These are phyloP conservation scores for Andrena hattorfiana DNA, from an alignment of 2,888 invertebrate genomes.

Conservation along the genomic window DNA sequence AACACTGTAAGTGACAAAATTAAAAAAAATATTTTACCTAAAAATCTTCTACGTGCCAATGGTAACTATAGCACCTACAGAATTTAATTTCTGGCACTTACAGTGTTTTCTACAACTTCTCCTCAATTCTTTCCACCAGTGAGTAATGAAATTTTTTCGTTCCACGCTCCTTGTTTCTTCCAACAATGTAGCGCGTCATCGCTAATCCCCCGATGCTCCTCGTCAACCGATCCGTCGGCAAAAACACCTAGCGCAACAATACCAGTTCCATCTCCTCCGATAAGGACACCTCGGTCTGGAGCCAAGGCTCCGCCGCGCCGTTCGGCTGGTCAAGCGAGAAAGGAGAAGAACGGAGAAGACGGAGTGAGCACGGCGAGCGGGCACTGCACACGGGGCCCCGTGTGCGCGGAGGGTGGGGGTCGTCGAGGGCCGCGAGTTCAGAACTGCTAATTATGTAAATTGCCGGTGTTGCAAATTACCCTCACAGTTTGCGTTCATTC, in stretches of 20 bases:
- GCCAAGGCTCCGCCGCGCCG: background rate
- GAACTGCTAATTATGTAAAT: constrained; percentile 85
- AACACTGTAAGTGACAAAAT: too few species aligned
- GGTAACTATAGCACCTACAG: too few species aligned
- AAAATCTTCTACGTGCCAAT: too few species aligned
- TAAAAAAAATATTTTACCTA: too few species aligned
- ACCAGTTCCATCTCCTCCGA: constrained; percentile 4
- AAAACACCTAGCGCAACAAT: background rate
- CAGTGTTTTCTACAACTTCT: too few species aligned
- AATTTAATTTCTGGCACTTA: too few species aligned
- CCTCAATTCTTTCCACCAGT: too few species aligned
- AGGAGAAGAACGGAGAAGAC: constrained; percentile 43
- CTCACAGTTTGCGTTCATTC: constrained; percentile 85
- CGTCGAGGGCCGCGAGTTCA: constrained; percentile 80
- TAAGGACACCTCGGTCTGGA: constrained; percentile 37
- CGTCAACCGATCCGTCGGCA: background rate
- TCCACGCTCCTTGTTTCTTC: too few species aligned
- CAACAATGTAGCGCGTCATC: too few species aligned
- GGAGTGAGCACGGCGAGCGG: constrained; percentile 40
- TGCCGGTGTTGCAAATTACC: constrained; percentile 85
- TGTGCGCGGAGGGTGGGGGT: constrained; percentile 62
- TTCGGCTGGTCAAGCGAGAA: constrained; percentile 27
- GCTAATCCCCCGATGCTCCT: background rate
- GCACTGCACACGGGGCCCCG: constrained; percentile 35
- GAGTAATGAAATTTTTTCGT: too few species aligned